A percentile compares a stretch with the other conserved stretches of the same genome.
Evolutionary conservation across 2,113 vertebrate genomes (phyloP).

Genomic region (Macrotus californicus): DNA sequence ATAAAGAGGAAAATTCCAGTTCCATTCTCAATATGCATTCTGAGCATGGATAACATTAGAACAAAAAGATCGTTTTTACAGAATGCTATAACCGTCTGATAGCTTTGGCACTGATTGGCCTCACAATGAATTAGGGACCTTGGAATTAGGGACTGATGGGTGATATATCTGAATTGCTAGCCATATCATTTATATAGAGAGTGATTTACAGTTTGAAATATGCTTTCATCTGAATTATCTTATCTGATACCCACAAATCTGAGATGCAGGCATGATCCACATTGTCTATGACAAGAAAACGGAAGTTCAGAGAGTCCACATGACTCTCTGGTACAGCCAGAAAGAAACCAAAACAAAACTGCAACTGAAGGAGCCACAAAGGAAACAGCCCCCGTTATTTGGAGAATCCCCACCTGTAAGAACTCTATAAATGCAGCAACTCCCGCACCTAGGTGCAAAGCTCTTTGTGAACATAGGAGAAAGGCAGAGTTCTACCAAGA

Average conservation of each 20-base stretch:
- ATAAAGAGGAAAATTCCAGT: not conserved
- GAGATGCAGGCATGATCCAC: not conserved
- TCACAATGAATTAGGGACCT: not conserved
- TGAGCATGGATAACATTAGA: not conserved
- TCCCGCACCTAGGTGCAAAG: not conserved
- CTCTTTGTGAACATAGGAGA: not conserved
- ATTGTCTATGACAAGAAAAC: not conserved
- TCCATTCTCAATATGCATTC: not conserved
- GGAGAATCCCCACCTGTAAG: not conserved
- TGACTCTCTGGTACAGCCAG: not conserved
- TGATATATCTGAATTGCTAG: not conserved
- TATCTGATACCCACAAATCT: not conserved
- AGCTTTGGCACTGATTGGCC: not conserved
- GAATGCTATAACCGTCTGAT: not conserved
- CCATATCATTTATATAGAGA: not conserved
- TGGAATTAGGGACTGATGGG: not conserved
- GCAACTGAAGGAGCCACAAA: not conserved
- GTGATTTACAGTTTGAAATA: not conserved
- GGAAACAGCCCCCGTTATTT: not conserved
- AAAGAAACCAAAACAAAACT: constrained; percentile 20
- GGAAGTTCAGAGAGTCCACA: not conserved
- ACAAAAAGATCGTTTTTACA: not conserved
- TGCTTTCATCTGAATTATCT: not conserved
- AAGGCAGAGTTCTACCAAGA: not conserved
- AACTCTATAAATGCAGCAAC: not conserved